Base-by-base conservation (phyloP, 2,888 invertebrate genomes). In the Hypomecis atomaria region DNA sequence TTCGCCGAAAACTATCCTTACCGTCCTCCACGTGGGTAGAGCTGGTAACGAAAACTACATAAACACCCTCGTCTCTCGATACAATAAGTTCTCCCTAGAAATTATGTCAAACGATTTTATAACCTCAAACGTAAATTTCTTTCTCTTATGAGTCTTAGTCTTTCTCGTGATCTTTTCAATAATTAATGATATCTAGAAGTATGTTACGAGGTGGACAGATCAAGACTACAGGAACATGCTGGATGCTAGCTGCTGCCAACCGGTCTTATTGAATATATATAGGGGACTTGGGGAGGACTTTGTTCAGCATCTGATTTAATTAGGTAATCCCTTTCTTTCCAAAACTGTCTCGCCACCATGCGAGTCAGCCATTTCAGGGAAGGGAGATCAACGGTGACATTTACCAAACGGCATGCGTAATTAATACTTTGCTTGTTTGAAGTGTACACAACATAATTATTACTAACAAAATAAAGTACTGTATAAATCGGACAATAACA, bases 341-440 rank as follows among this genome's bases (percentile, higher is more conserved):
- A 94, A 94, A 94, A 92, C 94, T 90, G 92, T 89, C 83, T 90
- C 74, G 79, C 75, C 69, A 63, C 34, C 43, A 82, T 92, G 84
- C 78, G 76, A 83, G 81, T 88, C 86, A 89, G 92, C 83, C 89
- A 92, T 92, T 92, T 92, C 92, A 92, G 87, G 81, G 89, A 89
- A 93, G 92, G 94, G 88, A 86, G 93, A 89, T 79, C 53, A 93
- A 82, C 62, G 45, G 91, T 90, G 90, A 81, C 91, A 90, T 91
- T 88, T 90, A 92, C 91, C 92, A 92, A 92, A 82, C 92, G 56
- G 86, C 85, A 83, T 77, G 76, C 53, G 76, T 70, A 76, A 59
- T 84, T 62, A 67, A 83, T 91, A 81, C 73, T 78, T 74, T 83
- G 88, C 82, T 85, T 70, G 92, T 91, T 92, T 92, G 90, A 91